phyloP scores from a whole-genome alignment of 2,797 vertebrate species.

The Urosaurus nigricauda region DNA sequence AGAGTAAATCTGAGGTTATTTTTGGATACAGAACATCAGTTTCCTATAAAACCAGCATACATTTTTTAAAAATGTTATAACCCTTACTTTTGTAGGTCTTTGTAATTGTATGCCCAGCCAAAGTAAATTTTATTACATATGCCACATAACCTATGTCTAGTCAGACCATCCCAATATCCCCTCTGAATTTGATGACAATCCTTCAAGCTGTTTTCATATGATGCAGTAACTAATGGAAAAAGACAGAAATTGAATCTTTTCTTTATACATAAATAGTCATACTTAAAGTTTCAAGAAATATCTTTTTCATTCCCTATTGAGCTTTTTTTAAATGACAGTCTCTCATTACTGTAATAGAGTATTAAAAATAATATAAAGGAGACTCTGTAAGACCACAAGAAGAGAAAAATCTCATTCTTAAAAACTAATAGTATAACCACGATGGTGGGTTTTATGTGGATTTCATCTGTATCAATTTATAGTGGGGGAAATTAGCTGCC shows the following conservation, averaged over 20 bases:
- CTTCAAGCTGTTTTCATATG: too few species aligned
- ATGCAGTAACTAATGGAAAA: too few species aligned
- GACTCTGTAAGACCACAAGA: slow-evolving; percentile 24
- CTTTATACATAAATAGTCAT: slow-evolving; percentile 12
- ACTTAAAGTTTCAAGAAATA: slow-evolving; percentile 32
- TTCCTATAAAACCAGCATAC: too few species aligned
- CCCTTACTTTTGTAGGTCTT: too few species aligned
- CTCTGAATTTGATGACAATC: neutral
- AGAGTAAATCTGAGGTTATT: too few species aligned
- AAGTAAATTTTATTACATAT: too few species aligned
- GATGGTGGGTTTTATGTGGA: slow-evolving; percentile 2
- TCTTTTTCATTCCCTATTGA: slow-evolving; percentile 22
- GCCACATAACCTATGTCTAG: too few species aligned
- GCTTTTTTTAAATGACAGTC: slow-evolving; percentile 13
- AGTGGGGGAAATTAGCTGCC: slow-evolving; percentile 1
- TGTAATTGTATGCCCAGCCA: too few species aligned
- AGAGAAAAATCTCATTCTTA: slow-evolving; percentile 10
- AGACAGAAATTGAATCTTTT: neutral
- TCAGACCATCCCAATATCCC: neutral
- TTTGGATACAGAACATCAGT: too few species aligned
- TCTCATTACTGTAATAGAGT: slow-evolving; percentile 33
- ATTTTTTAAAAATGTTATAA: too few species aligned
- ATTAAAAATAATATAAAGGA: slow-evolving; percentile 38
- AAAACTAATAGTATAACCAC: neutral
- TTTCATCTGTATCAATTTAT: slow-evolving; percentile 1